Evolutionary conservation across 2,113 vertebrate species (phyloP), one percentile per base, ranked within the genome.

Genomic region (Cygnus buccinator): DNA sequence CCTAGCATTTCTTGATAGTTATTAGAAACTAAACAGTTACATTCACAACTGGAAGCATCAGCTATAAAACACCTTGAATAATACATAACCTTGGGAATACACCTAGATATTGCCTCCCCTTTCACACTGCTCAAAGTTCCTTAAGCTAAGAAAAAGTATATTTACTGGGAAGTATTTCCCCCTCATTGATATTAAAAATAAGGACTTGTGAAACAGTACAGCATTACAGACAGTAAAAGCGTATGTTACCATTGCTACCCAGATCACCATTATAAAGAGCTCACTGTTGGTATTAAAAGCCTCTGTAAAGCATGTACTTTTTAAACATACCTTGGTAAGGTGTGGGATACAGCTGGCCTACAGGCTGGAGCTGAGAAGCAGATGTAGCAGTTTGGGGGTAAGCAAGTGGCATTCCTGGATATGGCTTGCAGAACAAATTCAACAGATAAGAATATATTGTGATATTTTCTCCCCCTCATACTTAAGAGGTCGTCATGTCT

Each of bases 271-370:
- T 22, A 61, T 11, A 9, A 61, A 43, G 10, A 59, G 8, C n/a
- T 74, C 21, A 6, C 10, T 68, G 70, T 33, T 73, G 43, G 10
- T 28, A 21, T 10, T 84, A 26, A 66, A 85, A 48, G 18, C 55
- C 54, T 35, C 43, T 39, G 58, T 37, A 75, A 43, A 67, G 22
- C 18, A 59, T 0, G 2, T 3, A 18, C 26, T 29, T 68, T 59
- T 25, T 13, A 18, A 59, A 33, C 97, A 61, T 98, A 99, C 99
- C 99, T 98, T 99, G 98, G 93, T 98, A 99, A 66, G 98, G 98
- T 44, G 98, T 37, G 1, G 99, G 98, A 96, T 98, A 99, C 95
- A 99, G 96, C 88, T 98, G 98, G 66, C 98, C 98, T 10, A 98
- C 93, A 10, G 98, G 97, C 96, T 99, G 99, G 82, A 99, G 97